Evolutionary conservation across 2,113 vertebrate genomes (phyloP).

Genomic region (Oxygymnocypris stewartii): DNA sequence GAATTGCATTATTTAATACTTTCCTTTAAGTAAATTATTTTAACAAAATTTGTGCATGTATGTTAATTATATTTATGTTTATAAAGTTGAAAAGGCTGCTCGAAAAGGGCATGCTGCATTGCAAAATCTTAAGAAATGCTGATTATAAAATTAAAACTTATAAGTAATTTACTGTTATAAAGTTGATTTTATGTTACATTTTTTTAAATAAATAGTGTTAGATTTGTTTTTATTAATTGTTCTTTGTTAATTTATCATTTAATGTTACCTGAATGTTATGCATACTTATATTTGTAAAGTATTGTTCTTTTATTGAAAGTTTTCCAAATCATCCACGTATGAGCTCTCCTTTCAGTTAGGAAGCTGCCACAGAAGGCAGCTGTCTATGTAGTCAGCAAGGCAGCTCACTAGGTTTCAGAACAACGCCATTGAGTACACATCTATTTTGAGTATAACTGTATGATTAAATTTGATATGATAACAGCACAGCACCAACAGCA

Average conservation of each 20-base stretch:
- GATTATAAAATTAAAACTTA: background rate
- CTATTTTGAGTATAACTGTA: background rate
- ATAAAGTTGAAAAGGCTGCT: too few species aligned
- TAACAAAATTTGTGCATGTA: too few species aligned
- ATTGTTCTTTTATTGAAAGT: background rate
- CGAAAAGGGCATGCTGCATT: too few species aligned
- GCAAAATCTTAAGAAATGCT: too few species aligned
- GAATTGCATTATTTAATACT: too few species aligned
- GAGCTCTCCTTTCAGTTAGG: background rate
- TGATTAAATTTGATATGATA: background rate
- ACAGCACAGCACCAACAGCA: background rate
- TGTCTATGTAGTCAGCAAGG: background rate
- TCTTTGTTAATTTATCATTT: too few species aligned
- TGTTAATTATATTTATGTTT: too few species aligned
- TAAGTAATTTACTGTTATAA: background rate
- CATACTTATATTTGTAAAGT: too few species aligned
- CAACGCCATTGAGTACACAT: background rate
- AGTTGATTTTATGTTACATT: too few species aligned
- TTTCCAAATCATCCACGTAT: background rate
- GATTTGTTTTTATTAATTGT: too few species aligned
- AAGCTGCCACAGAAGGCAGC: background rate
- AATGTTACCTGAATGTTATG: too few species aligned
- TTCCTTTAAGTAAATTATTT: too few species aligned
- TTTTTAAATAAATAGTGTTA: background rate
- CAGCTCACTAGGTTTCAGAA: slow-evolving; percentile 1